Evolutionary conservation across 2,888 invertebrate species (phyloP).

Genomic region (Pachliopta kotzebuea): DNA sequence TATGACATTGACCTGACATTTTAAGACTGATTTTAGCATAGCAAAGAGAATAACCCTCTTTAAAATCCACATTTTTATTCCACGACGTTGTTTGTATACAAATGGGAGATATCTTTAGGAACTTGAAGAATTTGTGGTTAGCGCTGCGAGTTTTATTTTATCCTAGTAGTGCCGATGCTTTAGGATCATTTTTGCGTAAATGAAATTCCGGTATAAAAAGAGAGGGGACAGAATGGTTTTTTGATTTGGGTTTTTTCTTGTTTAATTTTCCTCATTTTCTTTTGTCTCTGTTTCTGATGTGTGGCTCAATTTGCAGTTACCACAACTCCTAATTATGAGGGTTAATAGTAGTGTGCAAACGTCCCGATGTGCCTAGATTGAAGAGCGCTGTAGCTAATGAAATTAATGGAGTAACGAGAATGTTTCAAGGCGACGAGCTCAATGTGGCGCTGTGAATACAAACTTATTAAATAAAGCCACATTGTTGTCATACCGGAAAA

Average conservation of each 20-base stretch:
- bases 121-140: slow-evolving; percentile 63
- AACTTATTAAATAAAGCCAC: no score
- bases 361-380: no score
- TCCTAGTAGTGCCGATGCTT: slow-evolving; percentile 70
- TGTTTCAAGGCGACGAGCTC: no score
- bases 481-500: no score
- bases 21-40: slow-evolving; percentile 39
- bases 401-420: no score
- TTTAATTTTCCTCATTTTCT: background rate
- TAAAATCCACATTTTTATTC: slow-evolving; percentile 11
- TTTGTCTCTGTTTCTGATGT: no score
- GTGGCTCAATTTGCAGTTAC: no score
- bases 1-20: slow-evolving; percentile 13
- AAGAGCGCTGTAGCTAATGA: no score
- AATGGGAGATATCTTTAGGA: slow-evolving; percentile 58
- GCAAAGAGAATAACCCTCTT: background rate
- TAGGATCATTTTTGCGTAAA: slow-evolving; percentile 76
- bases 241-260: background rate
- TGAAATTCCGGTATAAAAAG: slow-evolving; percentile 54
- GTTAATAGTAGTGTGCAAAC: no score
- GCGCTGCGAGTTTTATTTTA: slow-evolving; percentile 62
- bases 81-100: slow-evolving; percentile 43
- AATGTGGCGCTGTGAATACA: no score
- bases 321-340: no score
- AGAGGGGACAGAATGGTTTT: no score